Evolutionary conservation across 2,888 invertebrate genomes (phyloP).

Genomic region (Eristalis tenax): DNA sequence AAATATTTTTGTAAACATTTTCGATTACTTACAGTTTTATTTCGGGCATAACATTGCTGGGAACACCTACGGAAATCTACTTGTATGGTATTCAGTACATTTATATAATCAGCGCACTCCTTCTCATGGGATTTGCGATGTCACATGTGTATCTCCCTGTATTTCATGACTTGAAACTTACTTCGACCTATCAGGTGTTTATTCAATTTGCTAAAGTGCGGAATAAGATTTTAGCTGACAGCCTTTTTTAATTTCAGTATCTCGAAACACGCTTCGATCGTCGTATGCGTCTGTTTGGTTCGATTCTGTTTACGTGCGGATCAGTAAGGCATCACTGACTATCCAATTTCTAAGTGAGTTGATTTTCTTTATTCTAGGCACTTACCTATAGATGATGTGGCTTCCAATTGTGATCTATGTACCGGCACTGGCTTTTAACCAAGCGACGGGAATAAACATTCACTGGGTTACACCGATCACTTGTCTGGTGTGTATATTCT

Average conservation of each 20-base stretch:
- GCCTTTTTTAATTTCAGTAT: conserved; percentile 82
- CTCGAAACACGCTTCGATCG: conserved; percentile 86
- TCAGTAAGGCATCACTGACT: conserved; percentile 82
- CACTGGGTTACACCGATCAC: conserved; percentile 88
- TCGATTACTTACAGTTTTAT: conserved; percentile 83
- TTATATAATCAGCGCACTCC: conserved; percentile 83
- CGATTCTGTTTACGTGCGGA: conserved; percentile 85
- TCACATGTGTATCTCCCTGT: conserved; percentile 86
- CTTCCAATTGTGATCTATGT: conserved; percentile 88
- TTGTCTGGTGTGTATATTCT: conserved; percentile 89
- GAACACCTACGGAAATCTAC: conserved; percentile 90
- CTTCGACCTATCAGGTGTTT: conserved; percentile 88
- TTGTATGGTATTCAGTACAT: conserved; percentile 89
- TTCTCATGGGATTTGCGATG: conserved; percentile 84
- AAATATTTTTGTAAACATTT: not conserved
- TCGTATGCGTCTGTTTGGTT: conserved; percentile 86
- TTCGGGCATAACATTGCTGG: conserved; percentile 89
- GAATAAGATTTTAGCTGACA: too few species aligned
- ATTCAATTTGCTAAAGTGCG: not conserved
- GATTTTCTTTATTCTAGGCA: conserved; percentile 50
- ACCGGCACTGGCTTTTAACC: conserved; percentile 88
- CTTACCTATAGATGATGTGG: conserved; percentile 84
- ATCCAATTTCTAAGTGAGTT: conserved; percentile 32
- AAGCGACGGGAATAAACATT: conserved; percentile 90
- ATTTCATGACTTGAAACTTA: conserved; percentile 86